Conservation (phyloP, 2,113 vertebrate species). For the Brachyhypopomus gauderio region DNA sequence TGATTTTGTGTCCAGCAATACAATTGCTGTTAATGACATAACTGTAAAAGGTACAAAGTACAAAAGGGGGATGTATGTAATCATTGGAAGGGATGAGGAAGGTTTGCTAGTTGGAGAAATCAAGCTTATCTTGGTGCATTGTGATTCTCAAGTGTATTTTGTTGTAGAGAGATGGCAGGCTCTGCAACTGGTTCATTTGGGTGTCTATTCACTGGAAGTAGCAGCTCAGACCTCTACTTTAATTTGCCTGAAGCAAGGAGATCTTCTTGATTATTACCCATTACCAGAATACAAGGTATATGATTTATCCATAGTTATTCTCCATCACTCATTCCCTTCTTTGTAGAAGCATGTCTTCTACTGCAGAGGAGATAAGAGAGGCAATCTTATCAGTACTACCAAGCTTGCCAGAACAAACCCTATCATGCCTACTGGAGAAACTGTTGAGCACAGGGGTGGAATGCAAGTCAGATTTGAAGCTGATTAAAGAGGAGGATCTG, state of each 20-base stretch:
- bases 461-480: slow-evolving; percentile 13
- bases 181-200: slow-evolving; percentile 9
- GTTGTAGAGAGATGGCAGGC: slow-evolving; percentile 25
- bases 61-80: slow-evolving; percentile 41
- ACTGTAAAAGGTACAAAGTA: slow-evolving; percentile 54
- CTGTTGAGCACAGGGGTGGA: not conserved
- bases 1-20: slow-evolving; percentile 37
- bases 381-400: slow-evolving; percentile 11
- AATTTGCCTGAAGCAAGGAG: slow-evolving; percentile 5
- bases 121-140: slow-evolving; percentile 27
- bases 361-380: slow-evolving; percentile 19
- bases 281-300: slow-evolving; percentile 25
- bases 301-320: slow-evolving; percentile 41
- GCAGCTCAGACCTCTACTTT: not conserved
- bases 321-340: slow-evolving; percentile 46
- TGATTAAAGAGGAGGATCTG: slow-evolving; percentile 19
- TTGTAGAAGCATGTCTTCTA: slow-evolving; percentile 33
- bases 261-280: slow-evolving; percentile 47
- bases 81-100: slow-evolving; percentile 32
- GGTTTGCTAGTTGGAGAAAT: slow-evolving; percentile 38
- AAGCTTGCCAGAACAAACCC: slow-evolving; percentile 3
- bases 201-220: slow-evolving; percentile 17
- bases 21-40: slow-evolving; percentile 41
- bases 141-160: slow-evolving; percentile 28
- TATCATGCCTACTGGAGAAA: slow-evolving; percentile 8